Base-by-base conservation (phyloP, 2,797 vertebrate genomes). In the Cichlasoma orientale region DNA sequence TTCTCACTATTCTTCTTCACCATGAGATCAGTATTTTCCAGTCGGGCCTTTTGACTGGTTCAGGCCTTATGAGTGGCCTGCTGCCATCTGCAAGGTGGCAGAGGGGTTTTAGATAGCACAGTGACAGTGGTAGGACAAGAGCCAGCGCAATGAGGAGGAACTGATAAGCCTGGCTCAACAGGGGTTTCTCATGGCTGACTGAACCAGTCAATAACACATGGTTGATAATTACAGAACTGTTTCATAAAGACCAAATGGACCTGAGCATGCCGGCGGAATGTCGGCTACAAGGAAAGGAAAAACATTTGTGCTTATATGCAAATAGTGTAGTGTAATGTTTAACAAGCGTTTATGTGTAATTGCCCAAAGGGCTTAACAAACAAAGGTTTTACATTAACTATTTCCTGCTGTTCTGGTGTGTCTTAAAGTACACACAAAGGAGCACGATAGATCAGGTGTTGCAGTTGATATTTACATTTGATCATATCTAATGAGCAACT, bases 61-160 rank as follows among this genome's bases (percentile, higher is more conserved):
- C 61, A 77, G 82, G 61, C 55, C 23, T 58, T 12, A 53, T 68
- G 63, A 50, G 54, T 77, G 81, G 86, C 75, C 33, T 27, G 57
- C 36, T 85, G 85, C 86, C 84, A 86, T 90, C 75, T 82, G 80
- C 58, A 44, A 57, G 66, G 70, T 18, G 19, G 78, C 75, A 69
- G 79, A 55, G 41, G 47, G 61, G 68, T 79, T 90, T 86, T 71
- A n/a, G 56, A 83, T 89, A 86, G 89, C 85, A 85, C 63, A 14
- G 66, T 68, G 27, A 72, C 70, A 56, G 69, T 47, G 52, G 56
- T 61, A 47, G 82, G 83, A 77, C 77, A 53, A 29, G 47, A 16
- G 80, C 89, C 86, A 75, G 58, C 36, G 55, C 79, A 83, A 4
- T 57, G 78, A 90, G 84, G 77, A 88, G 78, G 88, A 92, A 84